Conservation (phyloP, 2,113 vertebrate genomes). For the Strix aluco region DNA sequence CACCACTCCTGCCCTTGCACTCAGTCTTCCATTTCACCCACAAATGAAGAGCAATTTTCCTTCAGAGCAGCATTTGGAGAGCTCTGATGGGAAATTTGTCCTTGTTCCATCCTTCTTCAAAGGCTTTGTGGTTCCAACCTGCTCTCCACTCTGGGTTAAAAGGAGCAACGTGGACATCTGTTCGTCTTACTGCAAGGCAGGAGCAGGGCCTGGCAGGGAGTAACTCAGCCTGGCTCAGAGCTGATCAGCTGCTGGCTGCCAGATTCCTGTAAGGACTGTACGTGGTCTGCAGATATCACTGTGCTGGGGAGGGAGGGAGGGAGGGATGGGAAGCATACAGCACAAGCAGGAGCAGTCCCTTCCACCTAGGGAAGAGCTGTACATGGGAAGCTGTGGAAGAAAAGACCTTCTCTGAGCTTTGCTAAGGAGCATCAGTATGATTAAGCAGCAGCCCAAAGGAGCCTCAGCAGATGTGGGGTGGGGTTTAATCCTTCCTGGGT, state of each 20-base stretch:
- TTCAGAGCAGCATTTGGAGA: slow-evolving; percentile 16
- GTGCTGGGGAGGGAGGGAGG: not conserved
- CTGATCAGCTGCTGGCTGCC: not conserved
- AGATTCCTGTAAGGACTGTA: not conserved
- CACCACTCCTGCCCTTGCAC: not conserved
- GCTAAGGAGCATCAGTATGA: not conserved
- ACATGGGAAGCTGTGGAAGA: not conserved
- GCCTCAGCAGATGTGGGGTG: slow-evolving; percentile 26
- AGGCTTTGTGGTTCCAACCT: not conserved
- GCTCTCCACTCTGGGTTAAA: not conserved
- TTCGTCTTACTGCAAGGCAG: not conserved
- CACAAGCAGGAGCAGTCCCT: not conserved
- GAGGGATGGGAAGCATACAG: not conserved
- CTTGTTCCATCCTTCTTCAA: slow-evolving; percentile 16
- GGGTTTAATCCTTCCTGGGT: slow-evolving; percentile 12
- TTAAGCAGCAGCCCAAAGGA: not conserved
- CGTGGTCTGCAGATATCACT: not conserved
- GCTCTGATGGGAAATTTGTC: slow-evolving; percentile 8
- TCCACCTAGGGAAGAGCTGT: not conserved
- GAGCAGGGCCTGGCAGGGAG: not conserved
- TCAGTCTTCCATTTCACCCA: not conserved
- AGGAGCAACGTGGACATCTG: not conserved
- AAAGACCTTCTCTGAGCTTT: not conserved
- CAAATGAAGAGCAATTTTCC: slow-evolving; percentile 24
- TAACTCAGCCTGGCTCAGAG: not conserved